Evolutionary conservation across 1,140 invertebrate genomes (phyloP), one percentile per base, ranked within the genome.

Genomic region (Cardiocondyla obscurior): DNA sequence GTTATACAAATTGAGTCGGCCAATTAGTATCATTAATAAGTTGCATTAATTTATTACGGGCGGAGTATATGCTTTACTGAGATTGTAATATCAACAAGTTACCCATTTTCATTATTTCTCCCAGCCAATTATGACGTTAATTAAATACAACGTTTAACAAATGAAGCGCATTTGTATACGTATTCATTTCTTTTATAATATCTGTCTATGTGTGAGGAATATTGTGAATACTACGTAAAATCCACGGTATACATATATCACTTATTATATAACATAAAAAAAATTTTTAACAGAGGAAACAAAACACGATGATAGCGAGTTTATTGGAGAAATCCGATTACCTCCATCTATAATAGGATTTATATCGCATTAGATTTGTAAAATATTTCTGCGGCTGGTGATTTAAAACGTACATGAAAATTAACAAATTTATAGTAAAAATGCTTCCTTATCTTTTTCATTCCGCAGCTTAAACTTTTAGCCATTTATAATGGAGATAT

Each of bases 61-160:
- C 46, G n/a, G 16, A 51, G 4, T 53, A 33, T 39, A 69, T 69
- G 64, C 19, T 77, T 77, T 62, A 46, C 22, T 51, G 60, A 69
- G 62, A 53, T 79, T 69, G 62, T 55, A 79, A 79, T 79, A 79
- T 79, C 74, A 79, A 69, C 62, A 77, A 77, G 74, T 77, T 67
- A 77, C 49, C 62, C 74, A 79, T 79, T 79, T 79, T 79, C 74
- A 79, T 79, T 69, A 79, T 79, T 79, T 79, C 62, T 69, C 22
- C 25, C 62, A 69, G 28, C 44, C 62, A 79, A 79, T 79, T 79
- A 79, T 67, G 33, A 14, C 22, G 44, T 60, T 79, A 69, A 79
- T 79, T 79, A 79, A 79, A 79, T 79, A 62, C 74, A 79, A 79
- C 46, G n/a, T 16, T 36, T 42, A 65, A 7, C 46, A 69, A 79